These are phyloP conservation scores for Anastrepha obliqua DNA, from an alignment of 1,140 invertebrate species.

Conservation along the genomic window DNA sequence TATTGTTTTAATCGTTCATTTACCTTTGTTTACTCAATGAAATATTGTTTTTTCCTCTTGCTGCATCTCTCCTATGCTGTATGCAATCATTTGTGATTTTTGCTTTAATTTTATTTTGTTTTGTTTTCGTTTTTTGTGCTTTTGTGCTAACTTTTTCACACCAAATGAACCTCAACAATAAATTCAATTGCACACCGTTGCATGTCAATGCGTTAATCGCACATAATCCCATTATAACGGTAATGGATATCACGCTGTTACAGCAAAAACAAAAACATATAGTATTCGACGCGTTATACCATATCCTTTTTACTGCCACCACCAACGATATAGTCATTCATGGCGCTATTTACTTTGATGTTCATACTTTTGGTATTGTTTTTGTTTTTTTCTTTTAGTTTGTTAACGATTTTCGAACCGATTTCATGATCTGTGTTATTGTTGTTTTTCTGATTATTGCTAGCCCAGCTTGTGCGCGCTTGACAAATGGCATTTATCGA, in stretches of 20 bases:
- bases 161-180: slow-evolving; percentile 56
- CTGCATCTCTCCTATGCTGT: not conserved
- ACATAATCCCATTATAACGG: slow-evolving; percentile 73
- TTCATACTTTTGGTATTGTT: slow-evolving; percentile 2
- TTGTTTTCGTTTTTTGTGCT: slow-evolving; percentile 58
- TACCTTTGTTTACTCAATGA: slow-evolving; percentile 64
- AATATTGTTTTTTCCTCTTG: not conserved
- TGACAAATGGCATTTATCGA: slow-evolving; percentile 53
- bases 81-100: not conserved
- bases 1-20: slow-evolving; percentile 56
- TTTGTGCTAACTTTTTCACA: slow-evolving; percentile 33
- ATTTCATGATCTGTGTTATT: not conserved
- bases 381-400: not conserved
- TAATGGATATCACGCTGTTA: slow-evolving; percentile 36
- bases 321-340: not conserved
- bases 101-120: slow-evolving; percentile 49
- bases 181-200: slow-evolving; percentile 74
- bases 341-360: slow-evolving; percentile 11
- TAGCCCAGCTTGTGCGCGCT: slow-evolving; percentile 19
- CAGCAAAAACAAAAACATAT: slow-evolving; percentile 8
- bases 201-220: slow-evolving; percentile 74
- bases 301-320: slow-evolving; percentile 25
- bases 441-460: slow-evolving; percentile 5
- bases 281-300: not conserved
- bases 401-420: not conserved